These are phyloP conservation scores for Erithacus rubecula DNA, from an alignment of 2,797 vertebrate species.

Conservation along the genomic window DNA sequence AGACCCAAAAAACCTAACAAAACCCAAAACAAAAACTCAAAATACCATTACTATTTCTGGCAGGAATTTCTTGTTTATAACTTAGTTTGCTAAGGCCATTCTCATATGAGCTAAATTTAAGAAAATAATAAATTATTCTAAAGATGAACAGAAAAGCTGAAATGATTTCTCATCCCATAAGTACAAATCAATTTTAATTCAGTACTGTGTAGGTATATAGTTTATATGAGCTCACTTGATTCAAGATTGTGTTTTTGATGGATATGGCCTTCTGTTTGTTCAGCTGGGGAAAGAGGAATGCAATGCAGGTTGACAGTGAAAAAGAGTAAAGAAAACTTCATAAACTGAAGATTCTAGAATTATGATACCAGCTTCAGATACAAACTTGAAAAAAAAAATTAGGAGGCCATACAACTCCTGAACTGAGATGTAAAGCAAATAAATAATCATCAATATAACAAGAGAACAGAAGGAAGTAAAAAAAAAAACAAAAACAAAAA, in stretches of 20 bases:
- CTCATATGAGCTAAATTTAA: not conserved
- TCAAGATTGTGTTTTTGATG: conserved; percentile 14
- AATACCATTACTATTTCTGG: not conserved
- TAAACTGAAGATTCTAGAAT: not conserved
- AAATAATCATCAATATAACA: conserved; percentile 9
- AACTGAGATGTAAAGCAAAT: not conserved
- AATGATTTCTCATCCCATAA: not conserved
- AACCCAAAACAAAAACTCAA: not conserved
- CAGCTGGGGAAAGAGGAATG: conserved; percentile 36
- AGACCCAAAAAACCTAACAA: not conserved
- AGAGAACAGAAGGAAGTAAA: not conserved
- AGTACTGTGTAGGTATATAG: not conserved
- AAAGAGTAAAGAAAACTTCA: not conserved
- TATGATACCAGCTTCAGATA: not conserved
- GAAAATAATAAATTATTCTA: not conserved
- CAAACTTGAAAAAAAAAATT: not conserved
- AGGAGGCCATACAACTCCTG: not conserved
- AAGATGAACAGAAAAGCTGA: not conserved
- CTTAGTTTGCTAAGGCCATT: not conserved
- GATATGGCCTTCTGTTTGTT: conserved; percentile 53
- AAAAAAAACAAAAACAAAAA: not conserved
- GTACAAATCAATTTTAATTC: not conserved
- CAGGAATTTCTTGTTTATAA: not conserved
- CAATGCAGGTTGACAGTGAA: not conserved
- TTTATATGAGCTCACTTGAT: conserved; percentile 8